Evolutionary conservation across 2,888 invertebrate species (phyloP).

Genomic region (Latheticus oryzae): DNA sequence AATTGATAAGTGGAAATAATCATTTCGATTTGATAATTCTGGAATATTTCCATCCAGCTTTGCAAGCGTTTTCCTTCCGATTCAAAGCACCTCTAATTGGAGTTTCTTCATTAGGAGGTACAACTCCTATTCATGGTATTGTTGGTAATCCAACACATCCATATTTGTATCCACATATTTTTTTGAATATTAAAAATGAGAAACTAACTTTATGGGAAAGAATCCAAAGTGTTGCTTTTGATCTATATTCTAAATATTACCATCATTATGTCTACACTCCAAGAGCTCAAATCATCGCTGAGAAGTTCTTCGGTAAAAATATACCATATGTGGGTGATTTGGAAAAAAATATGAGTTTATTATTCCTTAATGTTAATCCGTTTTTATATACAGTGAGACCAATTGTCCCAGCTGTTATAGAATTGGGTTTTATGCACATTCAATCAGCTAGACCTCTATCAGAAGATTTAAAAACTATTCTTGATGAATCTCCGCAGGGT

Average conservation of each 20-base stretch:
- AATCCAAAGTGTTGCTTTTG: neutral
- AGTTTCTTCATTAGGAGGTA: conserved; percentile 32
- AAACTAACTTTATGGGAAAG: neutral
- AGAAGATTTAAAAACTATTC: conserved; percentile 50
- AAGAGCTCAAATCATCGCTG: conserved; percentile 52
- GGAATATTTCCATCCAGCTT: conserved; percentile 34
- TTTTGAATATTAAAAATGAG: neutral
- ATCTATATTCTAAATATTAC: conserved; percentile 14
- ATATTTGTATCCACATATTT: conserved; percentile 35
- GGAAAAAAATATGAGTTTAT: conserved; percentile 56
- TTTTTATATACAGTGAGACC: conserved; percentile 56
- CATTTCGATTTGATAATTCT: conserved; percentile 41
- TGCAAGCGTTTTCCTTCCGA: conserved; percentile 30
- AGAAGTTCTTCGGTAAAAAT: conserved; percentile 58
- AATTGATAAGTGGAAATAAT: conserved; percentile 6
- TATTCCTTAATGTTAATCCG: conserved; percentile 59
- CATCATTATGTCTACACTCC: conserved; percentile 44
- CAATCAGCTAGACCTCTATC: conserved; percentile 50
- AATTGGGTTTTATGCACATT: conserved; percentile 56
- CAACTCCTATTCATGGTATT: conserved; percentile 21
- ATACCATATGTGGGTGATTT: conserved; percentile 56
- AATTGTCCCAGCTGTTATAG: conserved; percentile 56
- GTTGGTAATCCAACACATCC: conserved; percentile 43
- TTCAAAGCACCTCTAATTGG: conserved; percentile 38
- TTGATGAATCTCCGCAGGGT: conserved; percentile 56